These are phyloP conservation scores for Campoletis raptor DNA, from an alignment of 2,888 invertebrate species.

Conservation along the genomic window DNA sequence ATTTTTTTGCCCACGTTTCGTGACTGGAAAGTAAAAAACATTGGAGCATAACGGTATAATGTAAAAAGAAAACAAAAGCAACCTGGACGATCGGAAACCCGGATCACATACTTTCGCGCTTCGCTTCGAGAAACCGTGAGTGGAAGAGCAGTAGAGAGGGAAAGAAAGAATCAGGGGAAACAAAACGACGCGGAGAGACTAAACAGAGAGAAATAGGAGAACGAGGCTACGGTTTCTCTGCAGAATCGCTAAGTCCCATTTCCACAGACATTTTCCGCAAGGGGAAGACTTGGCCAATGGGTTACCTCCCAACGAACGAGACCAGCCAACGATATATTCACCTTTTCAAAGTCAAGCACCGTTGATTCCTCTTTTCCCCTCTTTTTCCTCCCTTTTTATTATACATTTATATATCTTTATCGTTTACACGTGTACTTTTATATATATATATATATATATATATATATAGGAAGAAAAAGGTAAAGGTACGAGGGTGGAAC, in stretches of 20 bases:
- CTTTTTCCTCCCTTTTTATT: background rate
- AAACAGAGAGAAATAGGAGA: constrained; percentile 28
- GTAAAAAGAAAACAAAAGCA: constrained; percentile 30
- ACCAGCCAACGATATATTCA: constrained; percentile 38
- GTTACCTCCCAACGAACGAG: constrained; percentile 53
- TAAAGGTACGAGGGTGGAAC: constrained; percentile 44
- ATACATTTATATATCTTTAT: background rate
- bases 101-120: constrained; percentile 62
- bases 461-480: constrained; percentile 12
- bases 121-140: constrained; percentile 57
- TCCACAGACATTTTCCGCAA: constrained; percentile 35
- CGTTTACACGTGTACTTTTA: background rate
- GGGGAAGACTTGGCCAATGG: constrained; percentile 61
- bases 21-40: constrained; percentile 42
- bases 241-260: constrained; percentile 58
- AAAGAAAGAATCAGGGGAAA: background rate
- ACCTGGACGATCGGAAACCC: constrained; percentile 60
- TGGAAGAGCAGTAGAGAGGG: constrained; percentile 43
- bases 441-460: background rate
- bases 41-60: constrained; percentile 13
- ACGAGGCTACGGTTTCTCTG: constrained; percentile 60
- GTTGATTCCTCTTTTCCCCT: constrained; percentile 7
- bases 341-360: constrained; percentile 41
- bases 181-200: constrained; percentile 14
- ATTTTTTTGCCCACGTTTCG: constrained; percentile 27